Evolutionary conservation across 2,113 vertebrate species (phyloP), one percentile per base, ranked within the genome.

Genomic region (Neodon shergylaensis): DNA sequence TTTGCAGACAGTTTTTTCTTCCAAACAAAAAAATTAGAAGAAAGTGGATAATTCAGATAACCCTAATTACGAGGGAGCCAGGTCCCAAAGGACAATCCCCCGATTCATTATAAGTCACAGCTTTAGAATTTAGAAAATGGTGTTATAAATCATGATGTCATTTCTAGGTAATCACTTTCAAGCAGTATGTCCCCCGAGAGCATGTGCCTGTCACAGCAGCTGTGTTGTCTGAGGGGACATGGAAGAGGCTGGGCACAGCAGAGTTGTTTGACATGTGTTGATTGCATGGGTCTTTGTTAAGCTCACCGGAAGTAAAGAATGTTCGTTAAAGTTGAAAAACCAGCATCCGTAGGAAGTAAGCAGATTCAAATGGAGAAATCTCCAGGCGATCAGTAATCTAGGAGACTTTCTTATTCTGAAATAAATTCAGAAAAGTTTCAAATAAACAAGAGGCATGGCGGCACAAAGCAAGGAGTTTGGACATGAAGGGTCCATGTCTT

Each of bases 111-210:
- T 96, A 96, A 96, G 90, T 95, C 95, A 61, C 96, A 97, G 96
- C 97, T 97, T 97, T 95, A 98, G 98, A 93, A 96, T 92, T 95
- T 94, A 93, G 97, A 96, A 98, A 98, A 98, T 93, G 93, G 96
- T 94, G 4, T 70, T 91, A 84, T 95, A 96, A 98, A 98, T 97
- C 36, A 79, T 86, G 96, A 97, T 98, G 98, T 98, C 98, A 97
- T 52, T 97, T 97, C 77, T 90, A 97, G n/a, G 97, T 79, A 98
- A 97, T 97, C 97, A 66, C 78, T 81, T 36, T 92, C 31, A n/a
- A 91, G 95, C 97, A 1, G 1, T 74, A 66, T 17, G 83, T 96
- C 97, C 96, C 95, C 28, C 1, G 76, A 83, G 97, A 96, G 31
- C 28, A 0, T 26, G 66, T 94, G 92, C 88, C 95, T 85, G 26